Conservation (phyloP, 2,113 vertebrate species). For the Clarias batrachus region DNA sequence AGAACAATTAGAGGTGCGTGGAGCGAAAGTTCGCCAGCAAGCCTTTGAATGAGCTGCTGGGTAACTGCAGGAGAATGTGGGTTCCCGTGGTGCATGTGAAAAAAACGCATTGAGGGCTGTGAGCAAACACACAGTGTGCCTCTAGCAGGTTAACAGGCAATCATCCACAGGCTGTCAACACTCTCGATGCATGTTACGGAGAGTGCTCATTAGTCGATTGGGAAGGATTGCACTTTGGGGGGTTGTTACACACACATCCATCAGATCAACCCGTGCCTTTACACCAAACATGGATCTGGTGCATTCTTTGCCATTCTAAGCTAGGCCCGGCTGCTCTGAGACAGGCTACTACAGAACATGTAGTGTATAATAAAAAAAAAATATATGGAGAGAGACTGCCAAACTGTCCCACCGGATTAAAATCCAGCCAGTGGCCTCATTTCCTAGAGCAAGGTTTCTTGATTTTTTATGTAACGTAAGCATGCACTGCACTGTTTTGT, state of each 20-base stretch:
- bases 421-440: not conserved
- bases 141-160: constrained; percentile 48
- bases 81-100: constrained; percentile 47
- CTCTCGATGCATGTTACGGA: constrained; percentile 42
- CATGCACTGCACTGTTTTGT: not conserved
- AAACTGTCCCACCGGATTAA: not conserved
- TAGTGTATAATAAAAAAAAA: not conserved
- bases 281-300: constrained; percentile 60
- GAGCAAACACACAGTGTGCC: constrained; percentile 48
- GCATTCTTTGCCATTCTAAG: constrained; percentile 19
- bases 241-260: constrained; percentile 60
- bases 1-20: constrained; percentile 20
- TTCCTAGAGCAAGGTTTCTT: not conserved
- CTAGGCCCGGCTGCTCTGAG: constrained; percentile 10
- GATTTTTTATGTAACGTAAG: not conserved
- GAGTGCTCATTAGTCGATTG: constrained; percentile 54
- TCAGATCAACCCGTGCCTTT: constrained; percentile 56
- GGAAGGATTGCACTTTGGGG: constrained; percentile 43
- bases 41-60: constrained; percentile 37
- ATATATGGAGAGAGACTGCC: not conserved
- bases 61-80: constrained; percentile 41
- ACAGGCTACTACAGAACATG: not conserved
- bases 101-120: constrained; percentile 29
- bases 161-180: constrained; percentile 43
- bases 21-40: constrained; percentile 33